These are phyloP conservation scores for Myrmecobius fasciatus DNA, from an alignment of 2,113 vertebrate genomes.

Conservation along the genomic window DNA sequence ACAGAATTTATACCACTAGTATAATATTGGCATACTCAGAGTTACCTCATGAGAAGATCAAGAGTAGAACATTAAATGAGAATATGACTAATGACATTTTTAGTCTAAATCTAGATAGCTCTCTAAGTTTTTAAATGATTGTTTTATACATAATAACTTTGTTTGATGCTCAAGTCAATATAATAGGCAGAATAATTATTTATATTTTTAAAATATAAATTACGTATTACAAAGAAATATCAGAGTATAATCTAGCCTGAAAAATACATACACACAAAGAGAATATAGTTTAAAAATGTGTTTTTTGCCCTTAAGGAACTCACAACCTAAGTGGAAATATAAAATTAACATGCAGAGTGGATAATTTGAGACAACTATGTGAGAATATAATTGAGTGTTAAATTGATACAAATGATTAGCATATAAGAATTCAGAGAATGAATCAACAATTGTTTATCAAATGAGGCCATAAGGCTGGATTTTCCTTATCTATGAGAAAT, in stretches of 20 bases:
- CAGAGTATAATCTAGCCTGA: neutral
- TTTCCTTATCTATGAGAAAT: neutral
- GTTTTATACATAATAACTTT: neutral
- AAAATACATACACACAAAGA: neutral
- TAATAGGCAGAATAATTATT: neutral
- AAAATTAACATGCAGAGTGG: neutral
- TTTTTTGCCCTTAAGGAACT: neutral
- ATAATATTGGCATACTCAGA: neutral
- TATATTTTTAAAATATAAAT: neutral
- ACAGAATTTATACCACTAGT: neutral
- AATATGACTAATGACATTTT: neutral
- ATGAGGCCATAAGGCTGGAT: neutral
- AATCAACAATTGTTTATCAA: neutral
- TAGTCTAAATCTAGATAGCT: neutral
- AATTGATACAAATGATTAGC: neutral
- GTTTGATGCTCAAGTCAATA: neutral
- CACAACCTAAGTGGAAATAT: neutral
- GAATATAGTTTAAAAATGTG: neutral
- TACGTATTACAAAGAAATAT: neutral
- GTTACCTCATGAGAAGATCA: neutral
- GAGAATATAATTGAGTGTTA: neutral
- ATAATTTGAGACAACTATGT: neutral
- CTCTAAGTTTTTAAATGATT: neutral
- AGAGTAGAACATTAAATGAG: neutral
- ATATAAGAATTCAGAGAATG: neutral